Conservation (phyloP, 2,113 vertebrate species). For the Myiagra hebetior region DNA sequence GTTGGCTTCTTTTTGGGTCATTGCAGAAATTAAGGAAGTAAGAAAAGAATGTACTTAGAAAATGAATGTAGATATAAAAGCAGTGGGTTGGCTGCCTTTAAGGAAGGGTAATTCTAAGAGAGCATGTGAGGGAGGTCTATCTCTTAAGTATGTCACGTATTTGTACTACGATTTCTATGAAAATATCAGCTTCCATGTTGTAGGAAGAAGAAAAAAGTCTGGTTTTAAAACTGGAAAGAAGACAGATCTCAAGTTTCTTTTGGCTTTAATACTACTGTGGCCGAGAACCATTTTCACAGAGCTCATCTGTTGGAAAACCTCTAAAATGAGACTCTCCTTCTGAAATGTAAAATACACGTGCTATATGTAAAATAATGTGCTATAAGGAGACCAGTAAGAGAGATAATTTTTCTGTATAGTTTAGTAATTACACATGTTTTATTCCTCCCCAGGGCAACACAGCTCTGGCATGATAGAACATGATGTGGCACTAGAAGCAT, state of each 20-base stretch:
- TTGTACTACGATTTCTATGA: neutral
- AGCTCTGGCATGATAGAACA: neutral
- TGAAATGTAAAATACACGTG: neutral
- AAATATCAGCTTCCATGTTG: neutral
- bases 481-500: neutral
- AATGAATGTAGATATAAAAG: neutral
- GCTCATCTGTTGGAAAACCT: neutral
- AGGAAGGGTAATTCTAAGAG: neutral
- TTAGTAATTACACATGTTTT: neutral
- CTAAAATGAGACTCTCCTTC: neutral
- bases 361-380: neutral
- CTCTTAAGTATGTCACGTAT: neutral
- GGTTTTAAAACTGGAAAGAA: neutral
- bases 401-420: neutral
- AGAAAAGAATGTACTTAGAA: neutral
- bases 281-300: neutral
- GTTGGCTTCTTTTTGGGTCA: neutral
- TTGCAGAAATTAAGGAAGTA: neutral
- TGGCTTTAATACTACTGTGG: neutral
- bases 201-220: neutral
- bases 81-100: neutral
- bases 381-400: neutral
- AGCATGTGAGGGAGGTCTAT: neutral
- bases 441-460: neutral
- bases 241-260: neutral